These are phyloP conservation scores for Hylaeus volcanicus DNA, from an alignment of 1,140 invertebrate genomes.

Conservation along the genomic window DNA sequence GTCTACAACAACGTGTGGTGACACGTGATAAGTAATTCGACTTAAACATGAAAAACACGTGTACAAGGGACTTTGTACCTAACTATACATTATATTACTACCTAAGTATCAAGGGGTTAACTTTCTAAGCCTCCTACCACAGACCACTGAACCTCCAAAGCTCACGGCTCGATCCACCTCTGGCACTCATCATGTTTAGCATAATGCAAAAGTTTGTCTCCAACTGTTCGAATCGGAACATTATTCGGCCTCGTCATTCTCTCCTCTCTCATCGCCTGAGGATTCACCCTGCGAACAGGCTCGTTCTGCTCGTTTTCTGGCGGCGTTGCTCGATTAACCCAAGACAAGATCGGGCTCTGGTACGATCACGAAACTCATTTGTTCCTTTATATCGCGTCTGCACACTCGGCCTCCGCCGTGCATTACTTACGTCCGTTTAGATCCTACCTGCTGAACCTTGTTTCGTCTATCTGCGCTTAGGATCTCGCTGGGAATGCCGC, in stretches of 20 bases:
- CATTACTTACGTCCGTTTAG: constrained; percentile 60
- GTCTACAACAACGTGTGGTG: too few species aligned
- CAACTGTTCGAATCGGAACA: constrained; percentile 37
- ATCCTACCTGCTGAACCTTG: constrained; percentile 48
- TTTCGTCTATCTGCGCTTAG: constrained; percentile 27
- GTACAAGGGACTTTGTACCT: too few species aligned
- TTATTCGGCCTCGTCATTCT: constrained; percentile 45
- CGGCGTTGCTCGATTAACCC: constrained; percentile 64
- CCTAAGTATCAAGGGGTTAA: too few species aligned
- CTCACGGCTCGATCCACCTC: too few species aligned
- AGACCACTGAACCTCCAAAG: too few species aligned
- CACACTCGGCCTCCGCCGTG: constrained; percentile 18
- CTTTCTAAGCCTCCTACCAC: too few species aligned
- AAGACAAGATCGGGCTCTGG: constrained; percentile 68
- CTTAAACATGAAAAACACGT: too few species aligned
- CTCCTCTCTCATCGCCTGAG: constrained; percentile 15
- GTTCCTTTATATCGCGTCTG: constrained; percentile 62
- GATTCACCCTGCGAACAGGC: constrained; percentile 31
- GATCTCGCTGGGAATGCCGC: constrained; percentile 34
- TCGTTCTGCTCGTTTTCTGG: constrained; percentile 52
- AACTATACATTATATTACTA: too few species aligned
- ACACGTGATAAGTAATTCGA: too few species aligned
- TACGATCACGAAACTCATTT: constrained; percentile 69
- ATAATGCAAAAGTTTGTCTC: constrained; percentile 29
- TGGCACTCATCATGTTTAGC: background rate